These are phyloP conservation scores for Diogma glabrata DNA, from an alignment of 2,888 invertebrate species.

Conservation along the genomic window DNA sequence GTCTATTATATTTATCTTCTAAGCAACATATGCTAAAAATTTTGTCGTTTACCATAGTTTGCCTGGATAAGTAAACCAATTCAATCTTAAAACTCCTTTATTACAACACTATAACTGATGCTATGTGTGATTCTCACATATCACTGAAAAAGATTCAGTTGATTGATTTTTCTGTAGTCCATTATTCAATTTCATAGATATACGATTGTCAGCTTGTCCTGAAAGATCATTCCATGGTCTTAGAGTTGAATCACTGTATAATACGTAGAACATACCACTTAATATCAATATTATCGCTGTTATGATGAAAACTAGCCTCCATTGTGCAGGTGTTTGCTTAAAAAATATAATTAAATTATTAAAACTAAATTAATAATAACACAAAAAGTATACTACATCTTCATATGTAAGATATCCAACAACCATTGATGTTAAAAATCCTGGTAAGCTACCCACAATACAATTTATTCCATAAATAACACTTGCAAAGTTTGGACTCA, in stretches of 20 bases:
- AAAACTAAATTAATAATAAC: not conserved
- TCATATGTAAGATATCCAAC: constrained; percentile 49
- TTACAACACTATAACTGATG: too few species aligned
- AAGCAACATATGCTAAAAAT: too few species aligned
- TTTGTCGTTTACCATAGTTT: too few species aligned
- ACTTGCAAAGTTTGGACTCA: constrained; percentile 49
- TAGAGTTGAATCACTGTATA: constrained; percentile 44
- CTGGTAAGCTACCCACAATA: constrained; percentile 43
- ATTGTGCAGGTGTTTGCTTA: constrained; percentile 47
- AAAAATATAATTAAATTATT: constrained; percentile 19
- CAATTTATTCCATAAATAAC: constrained; percentile 50
- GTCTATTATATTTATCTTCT: too few species aligned
- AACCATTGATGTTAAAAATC: constrained; percentile 49
- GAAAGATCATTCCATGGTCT: constrained; percentile 48
- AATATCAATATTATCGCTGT: constrained; percentile 39
- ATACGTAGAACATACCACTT: constrained; percentile 40
- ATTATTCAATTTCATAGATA: too few species aligned
- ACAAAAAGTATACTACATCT: too few species aligned
- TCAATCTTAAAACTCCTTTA: too few species aligned
- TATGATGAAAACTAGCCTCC: constrained; percentile 49
- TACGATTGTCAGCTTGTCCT: too few species aligned
- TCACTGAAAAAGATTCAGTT: too few species aligned
- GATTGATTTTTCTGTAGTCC: too few species aligned
- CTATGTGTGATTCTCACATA: too few species aligned
- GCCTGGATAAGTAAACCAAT: too few species aligned